Percentiles rank a stretch among this genome's conserved stretches.
phyloP scores from a whole-genome alignment of 2,888 invertebrate species.

The Xanthia togata region DNA sequence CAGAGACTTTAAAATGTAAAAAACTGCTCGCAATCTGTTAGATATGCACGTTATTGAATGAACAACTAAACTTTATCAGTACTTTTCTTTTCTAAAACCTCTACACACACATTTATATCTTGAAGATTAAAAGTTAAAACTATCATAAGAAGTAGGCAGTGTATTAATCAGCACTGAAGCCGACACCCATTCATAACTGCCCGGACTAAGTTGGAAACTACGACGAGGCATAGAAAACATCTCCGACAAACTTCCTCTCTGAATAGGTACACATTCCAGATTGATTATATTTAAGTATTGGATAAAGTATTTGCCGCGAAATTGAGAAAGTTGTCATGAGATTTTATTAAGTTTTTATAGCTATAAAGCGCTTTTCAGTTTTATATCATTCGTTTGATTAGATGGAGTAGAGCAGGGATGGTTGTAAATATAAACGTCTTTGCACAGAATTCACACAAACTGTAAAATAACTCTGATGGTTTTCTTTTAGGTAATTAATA shows the following conservation, averaged over 20 bases:
- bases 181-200: constrained; percentile 35
- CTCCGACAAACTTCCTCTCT: constrained; percentile 24
- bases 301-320: constrained; percentile 27
- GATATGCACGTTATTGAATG: neutral
- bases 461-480: too few relatives aligned
- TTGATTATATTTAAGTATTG: constrained; percentile 42
- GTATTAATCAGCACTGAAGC: constrained; percentile 15
- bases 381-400: neutral
- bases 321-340: constrained; percentile 21
- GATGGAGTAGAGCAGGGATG: neutral
- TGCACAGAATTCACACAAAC: neutral
- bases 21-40: too few relatives aligned
- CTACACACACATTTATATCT: neutral
- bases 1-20: too few relatives aligned
- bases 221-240: constrained; percentile 23
- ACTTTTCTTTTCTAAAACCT: neutral
- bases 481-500: too few relatives aligned
- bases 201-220: constrained; percentile 32
- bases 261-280: constrained; percentile 51
- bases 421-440: neutral
- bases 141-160: constrained; percentile 5
- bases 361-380: neutral
- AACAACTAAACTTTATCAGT: neutral
- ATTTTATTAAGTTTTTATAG: constrained; percentile 6
- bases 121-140: constrained; percentile 29